Evolutionary conservation across 2,888 invertebrate genomes (phyloP).

Genomic region (Hypolimnas misippus): DNA sequence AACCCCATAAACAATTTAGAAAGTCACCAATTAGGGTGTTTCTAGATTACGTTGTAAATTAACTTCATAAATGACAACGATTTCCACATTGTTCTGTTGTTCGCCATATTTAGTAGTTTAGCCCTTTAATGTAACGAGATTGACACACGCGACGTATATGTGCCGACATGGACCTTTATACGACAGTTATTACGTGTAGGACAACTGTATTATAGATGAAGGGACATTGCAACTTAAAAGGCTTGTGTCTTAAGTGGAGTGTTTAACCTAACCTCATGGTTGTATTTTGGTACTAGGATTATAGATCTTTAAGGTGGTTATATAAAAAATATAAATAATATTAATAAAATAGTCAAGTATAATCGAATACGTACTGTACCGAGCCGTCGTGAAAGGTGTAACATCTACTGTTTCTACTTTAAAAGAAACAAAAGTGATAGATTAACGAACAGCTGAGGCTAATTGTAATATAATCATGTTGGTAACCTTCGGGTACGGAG

Average conservation of each 20-base stretch:
- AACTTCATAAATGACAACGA: slow-evolving; percentile 29
- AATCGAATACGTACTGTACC: too few relatives aligned
- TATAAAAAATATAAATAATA: too few relatives aligned
- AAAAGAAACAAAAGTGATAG: too few relatives aligned
- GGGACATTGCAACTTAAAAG: neutral
- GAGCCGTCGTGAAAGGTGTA: too few relatives aligned
- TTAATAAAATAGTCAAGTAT: too few relatives aligned
- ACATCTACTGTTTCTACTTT: too few relatives aligned
- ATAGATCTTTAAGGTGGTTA: too few relatives aligned
- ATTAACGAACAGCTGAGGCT: too few relatives aligned
- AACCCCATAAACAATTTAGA: slow-evolving; percentile 30
- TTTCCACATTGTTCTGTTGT: slow-evolving; percentile 38
- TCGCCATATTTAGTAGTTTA: slow-evolving; percentile 40
- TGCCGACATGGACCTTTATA: slow-evolving; percentile 14
- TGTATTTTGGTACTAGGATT: too few relatives aligned
- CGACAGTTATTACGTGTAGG: slow-evolving; percentile 12
- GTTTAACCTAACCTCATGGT: neutral
- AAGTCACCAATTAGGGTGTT: slow-evolving; percentile 34
- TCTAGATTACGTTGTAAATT: slow-evolving; percentile 31
- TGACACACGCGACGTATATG: slow-evolving; percentile 26
- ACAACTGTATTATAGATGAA: slow-evolving; percentile 5
- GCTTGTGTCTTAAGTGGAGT: neutral
- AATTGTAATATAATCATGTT: too few relatives aligned
- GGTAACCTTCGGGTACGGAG: too few relatives aligned
- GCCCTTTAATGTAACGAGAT: slow-evolving; percentile 42